Evolutionary conservation across 2,113 vertebrate genomes (phyloP), one percentile per base, ranked within the genome.

Genomic region (Chloropsis cyanopogon): DNA sequence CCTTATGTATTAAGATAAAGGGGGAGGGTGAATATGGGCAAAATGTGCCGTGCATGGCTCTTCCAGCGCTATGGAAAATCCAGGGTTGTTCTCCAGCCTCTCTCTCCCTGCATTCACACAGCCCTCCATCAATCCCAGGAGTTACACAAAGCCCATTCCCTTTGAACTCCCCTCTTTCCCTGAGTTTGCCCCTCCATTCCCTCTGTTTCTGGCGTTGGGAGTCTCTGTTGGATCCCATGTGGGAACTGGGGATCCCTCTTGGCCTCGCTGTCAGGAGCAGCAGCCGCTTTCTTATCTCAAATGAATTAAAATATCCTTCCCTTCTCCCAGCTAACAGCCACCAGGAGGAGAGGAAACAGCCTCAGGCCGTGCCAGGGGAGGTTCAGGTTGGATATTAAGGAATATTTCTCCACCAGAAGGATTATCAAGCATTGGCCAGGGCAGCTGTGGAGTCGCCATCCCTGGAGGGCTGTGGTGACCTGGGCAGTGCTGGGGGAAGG

Each of bases 41-140:
- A 19, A 81, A 6, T 0, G 3, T 17, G 7, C 33, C 0, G 0
- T 17, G n/a, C 33, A 4, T 6, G 8, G 35, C 11, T 65, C 75
- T 49, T 47, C 35, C 25, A 41, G 50, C 41, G 16, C 21, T 10
- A 29, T 4, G 12, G n/a, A 17, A 35, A 57, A 11, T 0, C 35
- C 15, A 0, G 37, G 37, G 37, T 10, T 37, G 37, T 37, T 75
- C 63, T 71, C 44, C 65, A 84, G 44, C 50, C 37, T 12, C 8
- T 14, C 28, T 20, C 73, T n/a, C 64, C 33, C 26, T 15, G 8
- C 17, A 1, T 5, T 25, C 49, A 8, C 39, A n/a, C 15, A 2
- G 10, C 5, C 9, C 18, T 39, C 14, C 29, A 3, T 10, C 60
- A 22, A 1, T 2, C 61, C 57, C n/a, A 39, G 42, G 11, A 56